Conservation (phyloP, 2,888 invertebrate genomes). For the Epinotia nisella region DNA sequence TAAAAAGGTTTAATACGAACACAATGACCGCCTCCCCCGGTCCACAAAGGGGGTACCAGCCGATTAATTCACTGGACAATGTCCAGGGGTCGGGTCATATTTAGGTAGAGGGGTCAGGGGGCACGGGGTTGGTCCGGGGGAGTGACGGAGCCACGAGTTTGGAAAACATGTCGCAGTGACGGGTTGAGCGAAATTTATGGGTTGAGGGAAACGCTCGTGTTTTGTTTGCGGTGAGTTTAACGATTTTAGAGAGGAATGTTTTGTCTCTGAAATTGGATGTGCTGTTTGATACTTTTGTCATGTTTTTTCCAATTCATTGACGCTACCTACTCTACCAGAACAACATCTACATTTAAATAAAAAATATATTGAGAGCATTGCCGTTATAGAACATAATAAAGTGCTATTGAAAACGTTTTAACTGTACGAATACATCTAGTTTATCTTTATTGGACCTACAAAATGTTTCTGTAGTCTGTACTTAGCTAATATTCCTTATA, state of each 20-base stretch:
- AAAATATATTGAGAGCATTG: too few species aligned
- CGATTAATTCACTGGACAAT: constrained; percentile 82
- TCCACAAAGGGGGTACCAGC: constrained; percentile 77
- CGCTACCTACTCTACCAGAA: too few species aligned
- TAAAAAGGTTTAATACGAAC: constrained; percentile 78
- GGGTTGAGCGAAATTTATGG: constrained; percentile 72
- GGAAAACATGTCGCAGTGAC: constrained; percentile 68
- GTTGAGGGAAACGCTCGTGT: constrained; percentile 51
- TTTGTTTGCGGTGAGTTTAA: not conserved
- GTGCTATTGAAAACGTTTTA: too few species aligned
- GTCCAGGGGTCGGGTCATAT: constrained; percentile 80
- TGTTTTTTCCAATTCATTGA: too few species aligned
- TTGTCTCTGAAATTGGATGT: not conserved
- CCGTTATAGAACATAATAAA: too few species aligned
- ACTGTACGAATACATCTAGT: too few species aligned
- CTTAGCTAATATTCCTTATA: too few species aligned
- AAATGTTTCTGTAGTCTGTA: too few species aligned
- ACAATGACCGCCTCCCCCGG: constrained; percentile 71
- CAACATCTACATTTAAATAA: too few species aligned
- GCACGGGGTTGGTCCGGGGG: constrained; percentile 76
- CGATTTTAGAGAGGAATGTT: constrained; percentile 5
- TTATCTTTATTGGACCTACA: too few species aligned
- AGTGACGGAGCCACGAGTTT: constrained; percentile 75
- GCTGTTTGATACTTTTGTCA: too few species aligned
- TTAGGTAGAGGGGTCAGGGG: constrained; percentile 82